A percentile compares a stretch with the other conserved stretches of the same genome.
phyloP scores from a whole-genome alignment of 2,113 vertebrate genomes.

The Eolophus roseicapilla region DNA sequence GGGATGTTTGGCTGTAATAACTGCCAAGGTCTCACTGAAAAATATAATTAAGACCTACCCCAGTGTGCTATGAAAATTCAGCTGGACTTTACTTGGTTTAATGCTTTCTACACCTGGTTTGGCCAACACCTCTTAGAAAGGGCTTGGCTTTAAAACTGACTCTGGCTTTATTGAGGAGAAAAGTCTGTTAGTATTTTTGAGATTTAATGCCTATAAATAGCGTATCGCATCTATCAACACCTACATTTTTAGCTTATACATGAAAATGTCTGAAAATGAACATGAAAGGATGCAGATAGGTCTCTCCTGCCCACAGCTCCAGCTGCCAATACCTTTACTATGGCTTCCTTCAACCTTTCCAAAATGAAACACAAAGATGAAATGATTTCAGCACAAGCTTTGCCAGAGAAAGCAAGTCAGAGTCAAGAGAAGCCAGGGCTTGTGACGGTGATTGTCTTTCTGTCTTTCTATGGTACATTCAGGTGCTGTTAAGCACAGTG shows the following conservation, averaged over 20 bases:
- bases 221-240: not conserved
- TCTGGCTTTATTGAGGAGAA: not conserved
- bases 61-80: constrained; percentile 16
- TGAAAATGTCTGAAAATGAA: not conserved
- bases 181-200: not conserved
- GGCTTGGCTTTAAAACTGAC: not conserved
- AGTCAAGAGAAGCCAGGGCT: not conserved
- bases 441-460: not conserved
- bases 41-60: not conserved
- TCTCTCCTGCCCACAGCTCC: not conserved
- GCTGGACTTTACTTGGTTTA: constrained; percentile 15
- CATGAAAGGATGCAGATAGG: not conserved
- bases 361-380: not conserved
- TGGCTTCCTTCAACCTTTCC: not conserved
- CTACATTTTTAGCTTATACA: not conserved
- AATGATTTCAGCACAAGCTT: not conserved
- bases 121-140: not conserved
- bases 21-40: constrained; percentile 16
- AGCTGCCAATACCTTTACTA: not conserved
- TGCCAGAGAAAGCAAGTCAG: not conserved
- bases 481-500: not conserved
- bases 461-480: not conserved
- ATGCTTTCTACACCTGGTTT: constrained; percentile 14
- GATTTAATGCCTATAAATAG: not conserved
- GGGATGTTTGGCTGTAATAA: not conserved